Percentiles rank a stretch among this genome's conserved stretches.
Conservation (phyloP, 2,797 vertebrate genomes). For the Myotis vivesi region DNA sequence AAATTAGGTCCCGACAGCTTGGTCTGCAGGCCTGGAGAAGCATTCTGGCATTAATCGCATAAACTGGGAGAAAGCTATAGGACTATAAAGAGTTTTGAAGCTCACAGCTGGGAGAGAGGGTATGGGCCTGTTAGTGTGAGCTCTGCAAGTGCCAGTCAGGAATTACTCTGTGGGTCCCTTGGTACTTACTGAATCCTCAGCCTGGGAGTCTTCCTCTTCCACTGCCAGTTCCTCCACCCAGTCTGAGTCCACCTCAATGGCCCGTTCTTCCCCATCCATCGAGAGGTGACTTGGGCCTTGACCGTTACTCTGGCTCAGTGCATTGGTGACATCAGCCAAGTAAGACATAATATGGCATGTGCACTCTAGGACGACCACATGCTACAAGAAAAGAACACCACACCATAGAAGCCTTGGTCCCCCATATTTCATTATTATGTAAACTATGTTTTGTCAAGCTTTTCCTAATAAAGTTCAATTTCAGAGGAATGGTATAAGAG, state of each 20-base stretch:
- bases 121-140: not conserved
- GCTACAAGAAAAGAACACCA: conserved; percentile 82
- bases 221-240: conserved; percentile 98
- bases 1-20: not conserved
- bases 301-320: conserved; percentile 92
- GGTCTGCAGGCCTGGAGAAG: not conserved
- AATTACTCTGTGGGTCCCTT: conserved; percentile 1
- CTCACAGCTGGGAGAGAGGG: not conserved
- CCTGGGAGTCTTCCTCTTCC: conserved; percentile 98
- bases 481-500: not conserved
- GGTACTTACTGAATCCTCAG: conserved; percentile 95
- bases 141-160: not conserved
- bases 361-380: conserved; percentile 95
- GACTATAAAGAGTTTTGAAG: not conserved
- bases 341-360: conserved; percentile 98
- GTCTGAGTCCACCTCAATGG: conserved; percentile 98
- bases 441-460: not conserved
- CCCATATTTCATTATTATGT: not conserved
- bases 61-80: not conserved
- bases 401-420: not conserved
- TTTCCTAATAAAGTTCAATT: not conserved
- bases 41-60: not conserved
- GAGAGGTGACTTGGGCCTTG: conserved; percentile 93
- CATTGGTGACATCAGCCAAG: conserved; percentile 98
- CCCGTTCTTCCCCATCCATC: conserved; percentile 96